phyloP scores from a whole-genome alignment of 2,113 vertebrate species.

The Bagarius yarrelli region DNA sequence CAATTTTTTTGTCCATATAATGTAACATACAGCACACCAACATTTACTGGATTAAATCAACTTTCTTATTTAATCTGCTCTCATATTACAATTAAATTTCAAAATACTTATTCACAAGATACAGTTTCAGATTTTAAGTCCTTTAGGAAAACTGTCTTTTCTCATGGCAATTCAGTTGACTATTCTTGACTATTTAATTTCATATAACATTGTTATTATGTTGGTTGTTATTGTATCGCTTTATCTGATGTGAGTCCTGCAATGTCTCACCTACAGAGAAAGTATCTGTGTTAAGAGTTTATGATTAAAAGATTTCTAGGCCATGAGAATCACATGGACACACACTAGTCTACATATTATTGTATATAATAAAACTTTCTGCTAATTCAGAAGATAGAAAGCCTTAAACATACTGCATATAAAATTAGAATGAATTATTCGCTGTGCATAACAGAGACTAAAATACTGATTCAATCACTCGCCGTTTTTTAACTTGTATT shows the following conservation, averaged over 20 bases:
- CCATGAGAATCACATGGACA: slow-evolving; percentile 17
- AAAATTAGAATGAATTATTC: not conserved
- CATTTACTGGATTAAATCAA: not conserved
- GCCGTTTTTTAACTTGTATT: not conserved
- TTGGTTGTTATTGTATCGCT: not conserved
- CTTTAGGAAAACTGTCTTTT: not conserved
- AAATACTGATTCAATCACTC: not conserved
- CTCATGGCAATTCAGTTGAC: not conserved
- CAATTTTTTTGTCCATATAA: no score
- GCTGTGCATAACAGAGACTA: not conserved
- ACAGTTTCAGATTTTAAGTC: not conserved
- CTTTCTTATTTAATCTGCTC: slow-evolving; percentile 2
- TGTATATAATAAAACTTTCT: slow-evolving; percentile 15
- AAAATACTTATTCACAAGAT: not conserved
- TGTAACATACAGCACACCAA: no score
- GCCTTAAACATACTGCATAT: not conserved
- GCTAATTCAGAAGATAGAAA: not conserved
- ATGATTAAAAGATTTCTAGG: slow-evolving; percentile 43
- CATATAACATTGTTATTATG: not conserved
- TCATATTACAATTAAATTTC: not conserved
- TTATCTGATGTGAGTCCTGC: not conserved
- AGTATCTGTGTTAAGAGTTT: slow-evolving; percentile 17
- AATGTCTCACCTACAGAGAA: not conserved
- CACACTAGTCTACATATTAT: slow-evolving; percentile 9
- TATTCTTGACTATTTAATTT: not conserved